These are phyloP conservation scores for Hydrocynus forskahlii DNA, from an alignment of 2,797 vertebrate genomes.

Conservation along the genomic window DNA sequence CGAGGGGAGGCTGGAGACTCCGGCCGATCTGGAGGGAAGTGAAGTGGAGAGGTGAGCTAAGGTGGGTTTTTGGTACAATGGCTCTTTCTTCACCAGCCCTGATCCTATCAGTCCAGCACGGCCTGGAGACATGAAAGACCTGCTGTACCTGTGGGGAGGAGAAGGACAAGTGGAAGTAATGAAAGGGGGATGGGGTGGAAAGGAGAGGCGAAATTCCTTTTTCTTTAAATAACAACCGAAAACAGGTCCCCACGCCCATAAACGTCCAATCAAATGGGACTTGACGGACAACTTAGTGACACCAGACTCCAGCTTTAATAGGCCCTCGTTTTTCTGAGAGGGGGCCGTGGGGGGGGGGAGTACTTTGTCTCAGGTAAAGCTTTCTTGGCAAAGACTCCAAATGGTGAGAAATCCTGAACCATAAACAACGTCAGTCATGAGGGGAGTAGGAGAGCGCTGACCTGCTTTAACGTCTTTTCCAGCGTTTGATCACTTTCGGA, in stretches of 20 bases:
- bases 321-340: slow-evolving; percentile 75
- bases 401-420: slow-evolving; percentile 1
- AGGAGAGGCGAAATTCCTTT: slow-evolving; percentile 71
- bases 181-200: slow-evolving; percentile 67
- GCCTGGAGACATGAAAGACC: slow-evolving; percentile 80
- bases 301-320: slow-evolving; percentile 75
- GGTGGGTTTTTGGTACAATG: slow-evolving; percentile 65
- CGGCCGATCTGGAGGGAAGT: background rate
- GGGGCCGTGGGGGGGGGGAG: slow-evolving; percentile 55
- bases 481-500: background rate
- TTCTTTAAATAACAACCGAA: slow-evolving; percentile 79
- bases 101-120: slow-evolving; percentile 83
- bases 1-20: background rate
- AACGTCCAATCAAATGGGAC: slow-evolving; percentile 55
- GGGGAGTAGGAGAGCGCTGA: background rate
- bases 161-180: slow-evolving; percentile 45
- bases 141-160: slow-evolving; percentile 73
- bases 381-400: background rate
- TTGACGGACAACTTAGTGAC: slow-evolving; percentile 77
- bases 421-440: background rate
- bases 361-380: background rate
- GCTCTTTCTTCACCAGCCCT: slow-evolving; percentile 79
- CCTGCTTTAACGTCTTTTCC: background rate
- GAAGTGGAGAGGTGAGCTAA: background rate
- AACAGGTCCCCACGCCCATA: slow-evolving; percentile 63